These are phyloP conservation scores for Prionace glauca DNA, from an alignment of 2,797 vertebrate species.

Conservation along the genomic window DNA sequence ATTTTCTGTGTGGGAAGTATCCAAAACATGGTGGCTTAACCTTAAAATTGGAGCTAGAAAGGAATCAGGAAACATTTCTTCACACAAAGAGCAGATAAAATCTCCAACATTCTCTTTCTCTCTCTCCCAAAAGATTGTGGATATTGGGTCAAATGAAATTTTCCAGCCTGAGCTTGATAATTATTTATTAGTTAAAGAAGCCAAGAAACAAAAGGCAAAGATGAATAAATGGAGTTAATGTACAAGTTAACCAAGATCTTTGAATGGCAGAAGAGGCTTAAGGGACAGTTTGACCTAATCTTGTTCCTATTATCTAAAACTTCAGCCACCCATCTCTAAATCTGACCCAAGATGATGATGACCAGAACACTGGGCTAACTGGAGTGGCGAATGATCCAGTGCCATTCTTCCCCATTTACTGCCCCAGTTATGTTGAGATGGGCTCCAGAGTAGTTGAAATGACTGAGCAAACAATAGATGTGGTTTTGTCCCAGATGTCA, in stretches of 20 bases:
- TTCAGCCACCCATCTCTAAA: background rate
- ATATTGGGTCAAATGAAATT: background rate
- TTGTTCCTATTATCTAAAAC: background rate
- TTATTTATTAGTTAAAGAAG: background rate
- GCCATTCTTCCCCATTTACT: background rate
- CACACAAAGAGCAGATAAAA: background rate
- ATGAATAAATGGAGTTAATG: background rate
- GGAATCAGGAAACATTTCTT: background rate
- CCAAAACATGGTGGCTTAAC: background rate
- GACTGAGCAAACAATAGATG: background rate
- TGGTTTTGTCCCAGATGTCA: background rate
- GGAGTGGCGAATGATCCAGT: background rate
- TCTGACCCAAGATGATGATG: background rate
- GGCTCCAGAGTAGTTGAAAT: background rate
- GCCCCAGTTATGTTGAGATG: background rate
- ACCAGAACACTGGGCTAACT: background rate
- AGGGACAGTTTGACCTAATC: too few species aligned
- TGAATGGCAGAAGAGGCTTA: background rate
- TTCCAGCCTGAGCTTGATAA: background rate
- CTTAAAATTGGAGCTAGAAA: background rate
- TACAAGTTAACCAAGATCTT: background rate
- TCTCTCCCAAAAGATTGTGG: background rate
- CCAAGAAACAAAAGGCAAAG: background rate
- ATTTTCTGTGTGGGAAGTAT: background rate
- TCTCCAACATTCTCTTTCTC: background rate